These are phyloP conservation scores for Drosophila maculinotata DNA, from an alignment of 2,888 invertebrate species.

Conservation along the genomic window DNA sequence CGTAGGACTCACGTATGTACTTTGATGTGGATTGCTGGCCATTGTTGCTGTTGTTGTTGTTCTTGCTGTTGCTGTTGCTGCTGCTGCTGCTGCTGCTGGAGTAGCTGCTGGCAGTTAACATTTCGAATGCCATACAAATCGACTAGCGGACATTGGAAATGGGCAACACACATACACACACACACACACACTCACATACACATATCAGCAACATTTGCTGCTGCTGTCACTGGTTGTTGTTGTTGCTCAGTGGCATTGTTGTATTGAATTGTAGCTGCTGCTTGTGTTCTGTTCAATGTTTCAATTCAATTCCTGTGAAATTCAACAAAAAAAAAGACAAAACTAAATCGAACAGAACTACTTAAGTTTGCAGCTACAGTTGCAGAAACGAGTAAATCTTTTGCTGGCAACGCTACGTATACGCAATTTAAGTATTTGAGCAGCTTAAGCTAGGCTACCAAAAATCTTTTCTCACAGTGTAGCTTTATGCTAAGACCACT, in stretches of 20 bases:
- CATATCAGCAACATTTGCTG: conserved; percentile 43
- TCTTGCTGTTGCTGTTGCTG: conserved; percentile 32
- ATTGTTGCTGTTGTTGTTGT: conserved; percentile 64
- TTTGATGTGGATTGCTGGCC: conserved; percentile 73
- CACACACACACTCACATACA: neutral
- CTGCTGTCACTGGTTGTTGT: conserved; percentile 34
- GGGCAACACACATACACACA: conserved; percentile 48
- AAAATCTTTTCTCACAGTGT: conserved; percentile 41
- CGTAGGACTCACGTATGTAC: conserved; percentile 77
- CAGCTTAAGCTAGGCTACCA: conserved; percentile 1
- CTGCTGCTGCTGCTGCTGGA: conserved; percentile 45
- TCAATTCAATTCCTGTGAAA: conserved; percentile 75
- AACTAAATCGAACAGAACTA: neutral
- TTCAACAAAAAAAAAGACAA: conserved; percentile 31
- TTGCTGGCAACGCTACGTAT: conserved; percentile 30
- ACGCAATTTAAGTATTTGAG: conserved; percentile 32
- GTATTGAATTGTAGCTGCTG: conserved; percentile 73
- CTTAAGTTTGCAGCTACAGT: conserved; percentile 3
- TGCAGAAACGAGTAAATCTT: neutral
- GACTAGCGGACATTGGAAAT: conserved; percentile 74
- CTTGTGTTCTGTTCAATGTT: conserved; percentile 74
- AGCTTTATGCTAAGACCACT: conserved; percentile 9
- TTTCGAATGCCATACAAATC: conserved; percentile 81
- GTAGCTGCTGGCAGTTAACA: conserved; percentile 71
- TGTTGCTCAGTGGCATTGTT: conserved; percentile 63